phyloP scores from a whole-genome alignment of 1,140 invertebrate species.

The Grapholita molesta region DNA sequence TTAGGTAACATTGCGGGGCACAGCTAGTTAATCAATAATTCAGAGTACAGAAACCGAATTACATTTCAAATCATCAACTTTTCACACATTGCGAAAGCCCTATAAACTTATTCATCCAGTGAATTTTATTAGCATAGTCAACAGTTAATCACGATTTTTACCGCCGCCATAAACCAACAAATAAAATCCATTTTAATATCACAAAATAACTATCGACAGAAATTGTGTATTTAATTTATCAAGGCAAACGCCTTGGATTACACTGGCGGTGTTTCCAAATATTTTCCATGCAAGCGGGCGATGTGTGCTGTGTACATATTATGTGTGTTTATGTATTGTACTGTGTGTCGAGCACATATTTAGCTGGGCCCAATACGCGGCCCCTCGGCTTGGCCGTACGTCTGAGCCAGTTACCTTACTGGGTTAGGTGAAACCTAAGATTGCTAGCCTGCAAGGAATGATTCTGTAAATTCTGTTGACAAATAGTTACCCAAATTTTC shows the following conservation, averaged over 20 bases:
- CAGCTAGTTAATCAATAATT: too few relatives aligned
- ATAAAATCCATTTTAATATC: constrained; percentile 31
- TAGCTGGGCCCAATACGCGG: constrained; percentile 46
- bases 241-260: constrained; percentile 66
- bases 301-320: constrained; percentile 54
- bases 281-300: constrained; percentile 59
- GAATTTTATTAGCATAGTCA: too few relatives aligned
- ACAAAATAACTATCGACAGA: constrained; percentile 36
- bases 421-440: background rate
- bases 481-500: too few relatives aligned
- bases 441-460: background rate
- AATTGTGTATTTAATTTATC: constrained; percentile 58
- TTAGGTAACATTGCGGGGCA: too few relatives aligned
- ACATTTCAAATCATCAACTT: too few relatives aligned
- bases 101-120: too few relatives aligned
- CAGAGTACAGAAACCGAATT: too few relatives aligned
- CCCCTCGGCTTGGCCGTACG: constrained; percentile 43
- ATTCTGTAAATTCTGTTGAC: background rate
- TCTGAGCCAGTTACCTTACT: constrained; percentile 18
- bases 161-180: constrained; percentile 22
- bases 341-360: constrained; percentile 53
- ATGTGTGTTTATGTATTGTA: constrained; percentile 46
- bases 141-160: background rate
- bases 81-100: too few relatives aligned
- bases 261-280: constrained; percentile 64